phyloP scores from a whole-genome alignment of 2,113 vertebrate genomes.

The Oryctolagus cuniculus region DNA sequence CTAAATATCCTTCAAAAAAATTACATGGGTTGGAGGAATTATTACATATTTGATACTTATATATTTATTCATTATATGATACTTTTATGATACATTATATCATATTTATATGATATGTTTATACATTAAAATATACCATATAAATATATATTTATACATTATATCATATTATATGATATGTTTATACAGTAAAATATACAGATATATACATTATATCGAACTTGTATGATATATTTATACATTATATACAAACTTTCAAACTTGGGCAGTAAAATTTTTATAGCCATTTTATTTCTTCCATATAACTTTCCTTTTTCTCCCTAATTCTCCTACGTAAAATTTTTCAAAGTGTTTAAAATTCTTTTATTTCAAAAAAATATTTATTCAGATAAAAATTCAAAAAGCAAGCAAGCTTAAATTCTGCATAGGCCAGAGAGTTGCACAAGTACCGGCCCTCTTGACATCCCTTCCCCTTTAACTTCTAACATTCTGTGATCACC shows the following conservation, averaged over 20 bases:
- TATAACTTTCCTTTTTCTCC: background rate
- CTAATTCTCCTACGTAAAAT: background rate
- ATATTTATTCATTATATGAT: background rate
- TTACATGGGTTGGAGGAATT: background rate
- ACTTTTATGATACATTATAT: too few relatives aligned
- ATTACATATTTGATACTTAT: constrained; percentile 8
- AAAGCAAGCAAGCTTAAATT: background rate
- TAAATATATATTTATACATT: background rate
- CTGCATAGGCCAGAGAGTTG: background rate
- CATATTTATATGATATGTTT: too few relatives aligned
- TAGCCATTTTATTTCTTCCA: constrained; percentile 37
- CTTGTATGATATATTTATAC: too few relatives aligned
- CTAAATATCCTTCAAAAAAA: background rate
- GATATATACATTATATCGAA: too few relatives aligned
- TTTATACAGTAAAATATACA: too few relatives aligned
- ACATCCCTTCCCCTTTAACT: constrained; percentile 22
- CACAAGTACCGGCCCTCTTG: background rate
- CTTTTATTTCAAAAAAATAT: background rate
- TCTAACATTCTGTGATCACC: background rate
- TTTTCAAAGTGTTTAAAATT: constrained; percentile 44
- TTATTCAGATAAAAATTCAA: constrained; percentile 17
- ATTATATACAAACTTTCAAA: background rate
- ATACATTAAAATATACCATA: too few relatives aligned
- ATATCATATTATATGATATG: too few relatives aligned
- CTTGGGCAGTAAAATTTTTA: background rate